A percentile compares a stretch with the other conserved stretches of the same genome.
These are phyloP conservation scores for Himalopsyche anomala DNA, from an alignment of 2,888 invertebrate species.

Conservation along the genomic window DNA sequence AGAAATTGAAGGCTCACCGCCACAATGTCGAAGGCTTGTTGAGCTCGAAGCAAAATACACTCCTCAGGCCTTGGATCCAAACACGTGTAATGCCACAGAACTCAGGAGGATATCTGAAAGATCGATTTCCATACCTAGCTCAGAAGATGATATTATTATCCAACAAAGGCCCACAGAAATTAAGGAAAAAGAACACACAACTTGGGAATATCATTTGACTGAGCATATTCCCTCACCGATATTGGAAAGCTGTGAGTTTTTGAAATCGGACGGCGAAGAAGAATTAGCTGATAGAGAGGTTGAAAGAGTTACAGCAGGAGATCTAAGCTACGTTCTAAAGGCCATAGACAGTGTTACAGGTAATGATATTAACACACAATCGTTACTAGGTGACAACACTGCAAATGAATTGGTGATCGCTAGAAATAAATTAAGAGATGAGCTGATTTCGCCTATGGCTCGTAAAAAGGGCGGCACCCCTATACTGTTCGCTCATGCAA, in stretches of 20 bases:
- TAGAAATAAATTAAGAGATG: conserved; percentile 80
- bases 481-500: conserved; percentile 86
- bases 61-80: conserved; percentile 80
- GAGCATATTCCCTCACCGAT: conserved; percentile 82
- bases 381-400: conserved; percentile 53
- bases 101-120: conserved; percentile 84
- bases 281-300: conserved; percentile 78
- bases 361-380: conserved; percentile 63
- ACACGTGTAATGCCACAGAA: conserved; percentile 81
- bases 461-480: conserved; percentile 86
- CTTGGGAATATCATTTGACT: conserved; percentile 78
- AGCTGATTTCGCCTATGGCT: conserved; percentile 82
- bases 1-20: conserved; percentile 86
- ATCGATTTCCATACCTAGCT: conserved; percentile 86
- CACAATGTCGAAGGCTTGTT: conserved; percentile 82
- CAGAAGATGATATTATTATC: conserved; percentile 70
- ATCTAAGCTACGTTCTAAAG: conserved; percentile 65
- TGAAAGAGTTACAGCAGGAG: conserved; percentile 70
- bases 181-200: conserved; percentile 75
- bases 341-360: conserved; percentile 59
- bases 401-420: conserved; percentile 66
- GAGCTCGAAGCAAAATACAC: conserved; percentile 82
- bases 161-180: conserved; percentile 69
- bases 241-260: conserved; percentile 78
- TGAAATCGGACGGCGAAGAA: conserved; percentile 78